Percentiles rank a stretch among this genome's conserved stretches.
Evolutionary conservation across 2,888 invertebrate genomes (phyloP).

Genomic region (Parasteatoda lunata): DNA sequence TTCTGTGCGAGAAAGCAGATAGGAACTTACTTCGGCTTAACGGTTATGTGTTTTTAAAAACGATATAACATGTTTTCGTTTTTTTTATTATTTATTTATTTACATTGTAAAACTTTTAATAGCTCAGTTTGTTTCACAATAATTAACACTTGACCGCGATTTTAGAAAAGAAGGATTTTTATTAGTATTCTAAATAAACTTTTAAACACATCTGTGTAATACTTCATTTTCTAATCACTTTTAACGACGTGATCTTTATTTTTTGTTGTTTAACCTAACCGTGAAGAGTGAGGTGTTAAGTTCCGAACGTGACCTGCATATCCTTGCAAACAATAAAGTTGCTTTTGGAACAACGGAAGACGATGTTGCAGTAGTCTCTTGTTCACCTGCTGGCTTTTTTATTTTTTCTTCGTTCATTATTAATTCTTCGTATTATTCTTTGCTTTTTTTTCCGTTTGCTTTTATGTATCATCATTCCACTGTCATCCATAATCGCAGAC

Average conservation of each 20-base stretch:
- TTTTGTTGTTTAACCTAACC: neutral
- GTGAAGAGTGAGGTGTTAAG: conserved; percentile 22
- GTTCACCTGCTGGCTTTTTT: conserved; percentile 51
- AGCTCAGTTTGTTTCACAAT: neutral
- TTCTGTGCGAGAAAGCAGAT: too few species aligned
- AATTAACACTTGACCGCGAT: conserved; percentile 45
- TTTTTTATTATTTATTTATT: too few species aligned
- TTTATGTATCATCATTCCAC: neutral
- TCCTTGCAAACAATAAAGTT: conserved; percentile 51
- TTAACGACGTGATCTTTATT: conserved; percentile 8
- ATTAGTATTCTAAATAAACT: conserved; percentile 46
- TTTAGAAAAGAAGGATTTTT: conserved; percentile 20
- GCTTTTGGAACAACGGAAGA: conserved; percentile 52
- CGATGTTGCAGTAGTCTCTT: conserved; percentile 30
- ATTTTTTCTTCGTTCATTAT: conserved; percentile 18
- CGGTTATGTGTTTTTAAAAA: too few species aligned
- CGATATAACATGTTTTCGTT: too few species aligned
- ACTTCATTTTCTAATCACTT: conserved; percentile 17
- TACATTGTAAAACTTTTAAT: too few species aligned
- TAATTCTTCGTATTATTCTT: neutral
- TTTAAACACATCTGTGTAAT: conserved; percentile 32
- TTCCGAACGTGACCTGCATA: conserved; percentile 51
- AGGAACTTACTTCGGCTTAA: too few species aligned
- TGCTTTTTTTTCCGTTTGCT: neutral
- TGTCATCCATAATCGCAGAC: neutral